phyloP scores from a whole-genome alignment of 2,113 vertebrate genomes.

The Empidonax alnorum region DNA sequence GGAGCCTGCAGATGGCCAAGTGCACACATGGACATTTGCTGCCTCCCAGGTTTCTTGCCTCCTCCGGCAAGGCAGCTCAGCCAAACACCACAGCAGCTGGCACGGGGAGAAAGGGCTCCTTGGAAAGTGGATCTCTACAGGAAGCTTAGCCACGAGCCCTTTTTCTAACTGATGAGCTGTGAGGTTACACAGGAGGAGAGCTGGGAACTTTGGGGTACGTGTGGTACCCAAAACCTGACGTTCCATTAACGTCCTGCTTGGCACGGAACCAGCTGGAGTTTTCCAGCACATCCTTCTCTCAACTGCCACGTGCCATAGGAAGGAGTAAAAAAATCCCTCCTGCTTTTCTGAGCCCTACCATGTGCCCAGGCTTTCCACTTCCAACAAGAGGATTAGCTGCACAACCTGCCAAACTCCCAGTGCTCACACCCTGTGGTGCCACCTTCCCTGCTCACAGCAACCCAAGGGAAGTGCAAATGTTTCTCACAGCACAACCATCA shows the following conservation, averaged over 20 bases:
- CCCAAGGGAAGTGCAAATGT: not conserved
- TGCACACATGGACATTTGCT: not conserved
- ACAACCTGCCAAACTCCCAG: not conserved
- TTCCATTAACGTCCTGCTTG: not conserved
- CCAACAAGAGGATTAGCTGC: not conserved
- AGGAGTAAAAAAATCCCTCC: not conserved
- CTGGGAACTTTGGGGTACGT: not conserved
- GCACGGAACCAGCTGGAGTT: not conserved
- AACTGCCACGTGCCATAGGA: not conserved
- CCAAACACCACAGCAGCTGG: not conserved
- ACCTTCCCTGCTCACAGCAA: not conserved
- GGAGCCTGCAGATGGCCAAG: not conserved
- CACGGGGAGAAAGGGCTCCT: not conserved
- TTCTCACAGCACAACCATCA: not conserved
- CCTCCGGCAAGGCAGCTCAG: not conserved
- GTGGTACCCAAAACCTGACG: not conserved
- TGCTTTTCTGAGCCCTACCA: slow-evolving; percentile 8
- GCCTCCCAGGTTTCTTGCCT: not conserved
- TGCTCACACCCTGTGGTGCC: not conserved
- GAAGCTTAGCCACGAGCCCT: not conserved
- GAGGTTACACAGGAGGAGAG: not conserved
- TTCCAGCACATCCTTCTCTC: not conserved
- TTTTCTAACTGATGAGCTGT: not conserved
- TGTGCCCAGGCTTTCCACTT: not conserved
- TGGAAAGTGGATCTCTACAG: not conserved